These are phyloP conservation scores for Sericinus montela DNA, from an alignment of 2,888 invertebrate genomes.

Conservation along the genomic window DNA sequence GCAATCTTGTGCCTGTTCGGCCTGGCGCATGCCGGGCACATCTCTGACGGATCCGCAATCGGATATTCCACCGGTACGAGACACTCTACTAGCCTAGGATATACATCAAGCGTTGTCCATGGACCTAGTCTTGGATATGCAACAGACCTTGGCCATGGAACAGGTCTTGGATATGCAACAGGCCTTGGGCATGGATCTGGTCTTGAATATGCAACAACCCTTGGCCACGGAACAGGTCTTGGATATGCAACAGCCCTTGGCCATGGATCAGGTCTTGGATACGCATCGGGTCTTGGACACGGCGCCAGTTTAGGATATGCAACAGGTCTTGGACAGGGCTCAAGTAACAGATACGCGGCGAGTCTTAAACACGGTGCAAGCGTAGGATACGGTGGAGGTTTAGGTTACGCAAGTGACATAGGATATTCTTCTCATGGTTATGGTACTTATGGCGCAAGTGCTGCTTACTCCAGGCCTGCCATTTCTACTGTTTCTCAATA, in stretches of 20 bases:
- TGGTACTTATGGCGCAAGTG: constrained; percentile 25
- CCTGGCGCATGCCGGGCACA: constrained; percentile 42
- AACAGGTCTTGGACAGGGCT: constrained; percentile 26
- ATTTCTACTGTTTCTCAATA: constrained; percentile 48
- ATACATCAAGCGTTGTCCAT: constrained; percentile 42
- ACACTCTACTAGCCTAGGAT: constrained; percentile 17
- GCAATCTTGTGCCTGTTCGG: constrained; percentile 46
- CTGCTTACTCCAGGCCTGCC: constrained; percentile 30
- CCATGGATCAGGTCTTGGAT: constrained; percentile 23
- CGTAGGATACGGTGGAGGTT: constrained; percentile 33
- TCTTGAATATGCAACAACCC: constrained; percentile 42
- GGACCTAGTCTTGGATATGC: constrained; percentile 30
- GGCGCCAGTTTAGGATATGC: constrained; percentile 9
- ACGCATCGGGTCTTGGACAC: constrained; percentile 9
- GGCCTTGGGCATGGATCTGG: constrained; percentile 24
- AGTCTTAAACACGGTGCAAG: constrained; percentile 21
- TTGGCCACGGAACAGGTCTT: constrained; percentile 34
- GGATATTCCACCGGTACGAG: constrained; percentile 22
- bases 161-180: constrained; percentile 21
- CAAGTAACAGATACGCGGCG: constrained; percentile 28
- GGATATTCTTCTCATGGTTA: constrained; percentile 29
- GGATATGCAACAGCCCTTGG: constrained; percentile 29
- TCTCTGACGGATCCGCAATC: constrained; percentile 31
- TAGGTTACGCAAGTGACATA: constrained; percentile 27
- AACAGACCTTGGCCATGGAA: constrained; percentile 31